Percentiles rank a stretch among this genome's conserved stretches.
Evolutionary conservation across 2,113 vertebrate species (phyloP).

Genomic region (Hyla sarda): DNA sequence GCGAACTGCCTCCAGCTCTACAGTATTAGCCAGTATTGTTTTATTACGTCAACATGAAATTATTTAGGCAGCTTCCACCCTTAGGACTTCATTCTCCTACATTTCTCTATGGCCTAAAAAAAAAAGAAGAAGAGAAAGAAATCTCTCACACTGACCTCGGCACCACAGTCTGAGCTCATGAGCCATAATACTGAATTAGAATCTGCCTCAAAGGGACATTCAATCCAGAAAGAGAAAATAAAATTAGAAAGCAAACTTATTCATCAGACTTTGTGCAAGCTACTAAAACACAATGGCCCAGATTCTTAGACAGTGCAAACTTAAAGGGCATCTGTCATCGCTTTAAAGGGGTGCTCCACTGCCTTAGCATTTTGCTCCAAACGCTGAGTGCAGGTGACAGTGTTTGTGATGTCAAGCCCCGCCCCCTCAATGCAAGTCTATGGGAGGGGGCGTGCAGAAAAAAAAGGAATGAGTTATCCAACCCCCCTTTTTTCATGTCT

Average conservation of each 20-base stretch:
- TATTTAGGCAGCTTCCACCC: slow-evolving; percentile 67
- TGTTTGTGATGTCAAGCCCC: too few species aligned
- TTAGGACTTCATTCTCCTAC: slow-evolving; percentile 56
- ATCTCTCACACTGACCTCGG: slow-evolving; percentile 52
- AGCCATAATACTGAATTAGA: slow-evolving; percentile 29
- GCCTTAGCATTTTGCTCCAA: too few species aligned
- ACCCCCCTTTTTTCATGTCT: too few species aligned
- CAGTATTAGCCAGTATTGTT: slow-evolving; percentile 62
- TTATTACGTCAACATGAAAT: slow-evolving; percentile 61
- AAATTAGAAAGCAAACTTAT: background rate
- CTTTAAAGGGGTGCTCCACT: too few species aligned
- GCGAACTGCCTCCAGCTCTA: slow-evolving; percentile 57
- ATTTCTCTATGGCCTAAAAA: slow-evolving; percentile 57
- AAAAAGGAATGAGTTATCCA: too few species aligned
- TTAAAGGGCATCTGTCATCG: too few species aligned
- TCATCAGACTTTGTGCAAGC: too few species aligned
- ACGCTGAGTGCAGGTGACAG: too few species aligned
- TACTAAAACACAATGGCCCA: too few species aligned
- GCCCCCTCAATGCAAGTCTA: too few species aligned
- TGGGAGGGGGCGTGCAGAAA: too few species aligned
- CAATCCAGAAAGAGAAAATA: background rate
- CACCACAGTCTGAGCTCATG: slow-evolving; percentile 42
- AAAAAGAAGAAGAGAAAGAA: slow-evolving; percentile 41
- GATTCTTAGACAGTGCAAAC: too few species aligned
- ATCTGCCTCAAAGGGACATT: background rate